phyloP scores from a whole-genome alignment of 2,888 invertebrate species.

The Prenolepis imparis region DNA sequence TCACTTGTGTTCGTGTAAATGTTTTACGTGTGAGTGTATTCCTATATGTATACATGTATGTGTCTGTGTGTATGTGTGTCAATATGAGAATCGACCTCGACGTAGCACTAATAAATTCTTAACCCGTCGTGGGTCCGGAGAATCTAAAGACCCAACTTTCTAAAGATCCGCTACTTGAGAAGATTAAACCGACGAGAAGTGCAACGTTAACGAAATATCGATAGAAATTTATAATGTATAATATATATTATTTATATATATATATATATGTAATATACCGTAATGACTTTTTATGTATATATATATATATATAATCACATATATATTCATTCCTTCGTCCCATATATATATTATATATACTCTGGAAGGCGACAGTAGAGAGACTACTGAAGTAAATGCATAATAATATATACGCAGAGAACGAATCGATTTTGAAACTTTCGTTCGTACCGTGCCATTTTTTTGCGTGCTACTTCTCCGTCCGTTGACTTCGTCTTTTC shows the following conservation, averaged over 20 bases:
- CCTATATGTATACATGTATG: neutral
- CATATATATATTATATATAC: conserved; percentile 70
- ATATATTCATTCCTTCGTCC: conserved; percentile 65
- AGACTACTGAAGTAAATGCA: conserved; percentile 84
- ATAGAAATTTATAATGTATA: conserved; percentile 77
- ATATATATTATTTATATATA: conserved; percentile 64
- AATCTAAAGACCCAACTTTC: conserved; percentile 41
- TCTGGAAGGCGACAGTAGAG: conserved; percentile 84
- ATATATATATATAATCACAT: conserved; percentile 58
- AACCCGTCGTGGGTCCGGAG: conserved; percentile 42
- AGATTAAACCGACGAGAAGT: conserved; percentile 72
- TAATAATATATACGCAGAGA: conserved; percentile 77
- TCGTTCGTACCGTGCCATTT: conserved; percentile 38
- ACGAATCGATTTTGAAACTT: conserved; percentile 70
- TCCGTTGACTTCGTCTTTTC: conserved; percentile 6
- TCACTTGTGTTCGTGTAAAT: conserved; percentile 5
- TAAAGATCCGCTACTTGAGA: conserved; percentile 65
- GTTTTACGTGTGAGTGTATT: neutral
- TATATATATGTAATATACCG: conserved; percentile 65
- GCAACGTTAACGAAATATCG: conserved; percentile 77
- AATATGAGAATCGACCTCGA: conserved; percentile 25
- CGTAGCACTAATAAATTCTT: conserved; percentile 54
- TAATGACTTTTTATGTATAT: conserved; percentile 32
- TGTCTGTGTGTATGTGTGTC: neutral
- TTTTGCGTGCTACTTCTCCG: conserved; percentile 24